Base-by-base conservation (phyloP, 2,888 invertebrate species). In the Trachelus tabidus region DNA sequence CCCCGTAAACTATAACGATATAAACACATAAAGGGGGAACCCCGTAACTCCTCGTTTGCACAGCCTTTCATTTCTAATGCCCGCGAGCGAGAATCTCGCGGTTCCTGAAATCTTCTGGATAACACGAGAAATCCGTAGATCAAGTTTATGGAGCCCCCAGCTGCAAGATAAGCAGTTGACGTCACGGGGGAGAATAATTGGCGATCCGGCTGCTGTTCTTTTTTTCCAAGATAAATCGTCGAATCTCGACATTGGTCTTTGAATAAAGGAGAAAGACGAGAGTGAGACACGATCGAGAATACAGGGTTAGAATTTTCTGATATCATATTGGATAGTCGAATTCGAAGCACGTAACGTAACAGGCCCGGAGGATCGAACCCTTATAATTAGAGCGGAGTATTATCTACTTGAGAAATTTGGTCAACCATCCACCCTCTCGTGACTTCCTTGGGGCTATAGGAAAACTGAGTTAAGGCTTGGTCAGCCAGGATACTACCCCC, bases 371-470 rank as follows among this genome's bases (percentile, higher is more conserved):
- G 68, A 83, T 83, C 85, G 85, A 85, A 88, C 87, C 90, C 89
- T 87, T 85, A 84, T 89, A 89, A 90, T 90, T 40, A 40, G 40
- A 40, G 40, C 15, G 40, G 40, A 40, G 40, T 40, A 40, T 40
- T 88, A 88, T 88, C 87, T 84, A 74, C 85, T 83, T 84, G 84
- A 87, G 88, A 85, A 89, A 89, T 90, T 89, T 89, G 88, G 89
- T 88, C 87, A 88, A 85, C 86, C 85, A 81, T 79, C 75, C 75
- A 69, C 86, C 76, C 40, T 15, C 40, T 40, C 40, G 40, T 40
- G 40, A 40, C 4, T 15, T 40, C 40, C 40, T 40, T 80, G 79
- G 84, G 87, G 82, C 78, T 81, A 79, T 79, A 76, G 68, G 83
- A 86, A 40, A 88, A 87, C 87, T 87, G 85, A 85, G 85, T 90